phyloP scores from a whole-genome alignment of 64 coral and sea anemone genomes.

The Astreopora myriophthalma region DNA sequence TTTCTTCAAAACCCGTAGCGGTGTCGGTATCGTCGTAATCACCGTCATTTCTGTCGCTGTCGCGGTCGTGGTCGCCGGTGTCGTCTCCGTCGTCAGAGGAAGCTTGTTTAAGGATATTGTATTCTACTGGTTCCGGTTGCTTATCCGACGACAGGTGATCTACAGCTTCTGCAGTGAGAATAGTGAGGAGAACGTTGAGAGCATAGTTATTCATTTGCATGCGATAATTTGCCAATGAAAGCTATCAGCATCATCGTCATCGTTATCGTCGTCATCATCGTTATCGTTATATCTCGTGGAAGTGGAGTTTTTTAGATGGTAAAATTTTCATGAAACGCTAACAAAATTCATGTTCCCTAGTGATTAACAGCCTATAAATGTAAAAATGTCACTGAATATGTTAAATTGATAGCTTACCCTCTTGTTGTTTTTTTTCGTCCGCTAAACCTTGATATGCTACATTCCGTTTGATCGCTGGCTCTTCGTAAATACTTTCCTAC shows the following conservation, averaged over 20 bases:
- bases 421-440: background rate
- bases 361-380: too few species aligned
- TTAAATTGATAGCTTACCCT: background rate
- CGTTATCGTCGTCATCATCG: background rate
- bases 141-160: background rate
- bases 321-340: background rate
- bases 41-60: background rate
- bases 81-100: background rate
- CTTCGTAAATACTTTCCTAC: background rate
- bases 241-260: background rate
- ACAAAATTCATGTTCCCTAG: background rate
- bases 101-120: background rate
- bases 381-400: too few species aligned
- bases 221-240: background rate
- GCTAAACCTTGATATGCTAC: background rate
- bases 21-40: too few species aligned
- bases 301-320: background rate
- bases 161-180: background rate
- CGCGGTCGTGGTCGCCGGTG: background rate
- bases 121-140: background rate
- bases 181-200: background rate
- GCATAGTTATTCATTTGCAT: background rate
- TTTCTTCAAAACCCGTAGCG: too few species aligned
- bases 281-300: background rate
- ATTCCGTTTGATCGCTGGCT: background rate